A percentile compares a stretch with the other conserved stretches of the same genome.
These are phyloP conservation scores for Lithobates sylvaticus DNA, from an alignment of 2,797 vertebrate genomes.

Conservation along the genomic window DNA sequence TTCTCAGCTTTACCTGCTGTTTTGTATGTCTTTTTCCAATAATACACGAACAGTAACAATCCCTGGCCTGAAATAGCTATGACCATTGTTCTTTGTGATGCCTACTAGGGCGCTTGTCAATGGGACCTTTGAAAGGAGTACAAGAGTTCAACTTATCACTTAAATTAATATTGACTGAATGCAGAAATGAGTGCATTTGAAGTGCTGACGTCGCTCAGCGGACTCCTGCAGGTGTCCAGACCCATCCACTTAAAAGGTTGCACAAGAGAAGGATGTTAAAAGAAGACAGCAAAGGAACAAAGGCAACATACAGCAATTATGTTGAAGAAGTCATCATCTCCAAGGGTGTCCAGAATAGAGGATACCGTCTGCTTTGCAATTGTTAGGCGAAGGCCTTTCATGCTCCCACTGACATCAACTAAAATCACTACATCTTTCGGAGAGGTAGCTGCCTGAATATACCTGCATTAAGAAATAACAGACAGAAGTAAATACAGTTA, in stretches of 20 bases:
- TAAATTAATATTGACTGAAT: slow-evolving; percentile 44
- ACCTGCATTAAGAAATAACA: slow-evolving; percentile 76
- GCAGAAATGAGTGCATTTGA: slow-evolving; percentile 14
- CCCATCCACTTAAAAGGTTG: slow-evolving; percentile 13
- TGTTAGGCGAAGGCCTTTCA: slow-evolving; percentile 96
- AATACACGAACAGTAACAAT: neutral
- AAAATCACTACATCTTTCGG: slow-evolving; percentile 97
- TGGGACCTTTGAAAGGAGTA: neutral
- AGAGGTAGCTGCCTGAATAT: slow-evolving; percentile 97
- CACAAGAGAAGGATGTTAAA: slow-evolving; percentile 2
- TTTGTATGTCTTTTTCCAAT: neutral
- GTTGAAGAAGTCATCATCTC: slow-evolving; percentile 98
- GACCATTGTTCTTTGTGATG: neutral
- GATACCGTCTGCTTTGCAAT: slow-evolving; percentile 96
- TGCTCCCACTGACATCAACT: slow-evolving; percentile 96
- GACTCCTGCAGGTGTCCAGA: neutral
- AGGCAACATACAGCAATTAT: slow-evolving; percentile 90
- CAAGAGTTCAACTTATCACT: slow-evolving; percentile 24
- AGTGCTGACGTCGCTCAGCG: slow-evolving; percentile 13
- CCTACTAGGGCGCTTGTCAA: slow-evolving; percentile 8
- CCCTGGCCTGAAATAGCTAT: neutral
- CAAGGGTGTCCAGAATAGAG: slow-evolving; percentile 97
- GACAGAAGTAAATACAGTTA: too few relatives aligned
- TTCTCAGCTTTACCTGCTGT: too few relatives aligned
- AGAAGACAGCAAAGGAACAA: slow-evolving; percentile 25